Evolutionary conservation across 1,140 invertebrate species (phyloP).

Genomic region (Leptonema lineaticorne): DNA sequence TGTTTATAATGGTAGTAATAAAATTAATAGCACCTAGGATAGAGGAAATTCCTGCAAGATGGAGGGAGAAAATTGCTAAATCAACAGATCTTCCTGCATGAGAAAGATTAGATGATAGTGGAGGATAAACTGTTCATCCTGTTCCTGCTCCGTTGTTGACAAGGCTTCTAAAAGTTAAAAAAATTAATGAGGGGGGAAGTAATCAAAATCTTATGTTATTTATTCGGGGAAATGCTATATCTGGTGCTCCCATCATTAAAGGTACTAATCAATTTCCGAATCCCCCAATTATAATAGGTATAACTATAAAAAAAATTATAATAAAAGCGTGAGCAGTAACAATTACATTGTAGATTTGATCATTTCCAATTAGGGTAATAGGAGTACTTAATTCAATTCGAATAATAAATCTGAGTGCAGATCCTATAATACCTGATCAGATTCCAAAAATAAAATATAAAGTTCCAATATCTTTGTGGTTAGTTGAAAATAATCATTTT

Average conservation of each 20-base stretch:
- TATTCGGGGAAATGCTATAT: conserved; percentile 75
- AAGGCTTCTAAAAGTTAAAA: conserved; percentile 60
- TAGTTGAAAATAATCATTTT: conserved; percentile 67
- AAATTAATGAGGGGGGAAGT: conserved; percentile 60
- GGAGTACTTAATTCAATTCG: conserved; percentile 65
- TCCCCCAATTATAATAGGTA: conserved; percentile 75
- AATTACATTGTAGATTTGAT: conserved; percentile 72
- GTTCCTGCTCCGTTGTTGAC: conserved; percentile 64
- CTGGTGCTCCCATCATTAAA: conserved; percentile 67
- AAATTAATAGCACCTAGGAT: conserved; percentile 70
- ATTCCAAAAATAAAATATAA: conserved; percentile 73
- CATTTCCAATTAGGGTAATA: conserved; percentile 62
- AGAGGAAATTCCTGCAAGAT: conserved; percentile 66
- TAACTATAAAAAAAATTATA: conserved; percentile 81
- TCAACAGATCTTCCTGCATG: conserved; percentile 64
- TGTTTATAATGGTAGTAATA: conserved; percentile 63
- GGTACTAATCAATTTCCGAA: conserved; percentile 79
- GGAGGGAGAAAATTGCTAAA: conserved; percentile 67
- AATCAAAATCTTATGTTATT: conserved; percentile 81
- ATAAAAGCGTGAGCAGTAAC: conserved; percentile 73
- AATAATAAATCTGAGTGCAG: conserved; percentile 65
- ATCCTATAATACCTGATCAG: conserved; percentile 66
- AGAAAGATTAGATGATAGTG: conserved; percentile 58
- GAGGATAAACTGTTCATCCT: conserved; percentile 70
- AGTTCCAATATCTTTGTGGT: conserved; percentile 77